A percentile compares a stretch with the other conserved stretches of the same genome.
phyloP scores from a whole-genome alignment of 2,888 invertebrate species.

The Hirtodrosophila confusa region DNA sequence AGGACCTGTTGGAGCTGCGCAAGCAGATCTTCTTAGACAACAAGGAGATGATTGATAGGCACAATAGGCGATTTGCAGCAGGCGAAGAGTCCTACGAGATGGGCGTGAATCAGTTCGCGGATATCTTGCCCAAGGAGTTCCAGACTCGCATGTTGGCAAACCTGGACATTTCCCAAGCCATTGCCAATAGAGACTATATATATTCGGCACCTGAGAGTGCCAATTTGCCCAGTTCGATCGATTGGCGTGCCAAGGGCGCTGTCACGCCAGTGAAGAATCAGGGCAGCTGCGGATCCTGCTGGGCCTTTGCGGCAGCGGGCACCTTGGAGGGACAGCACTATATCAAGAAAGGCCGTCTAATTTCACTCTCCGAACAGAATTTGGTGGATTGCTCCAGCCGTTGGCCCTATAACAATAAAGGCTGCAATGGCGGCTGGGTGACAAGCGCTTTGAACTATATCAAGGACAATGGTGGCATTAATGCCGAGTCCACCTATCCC shows the following conservation, averaged over 20 bases:
- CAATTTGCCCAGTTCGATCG: constrained; percentile 88
- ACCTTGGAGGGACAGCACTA: constrained; percentile 94
- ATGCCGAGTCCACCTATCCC: constrained; percentile 93
- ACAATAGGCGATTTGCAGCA: constrained; percentile 89
- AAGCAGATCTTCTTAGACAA: constrained; percentile 95
- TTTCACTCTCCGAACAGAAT: constrained; percentile 95
- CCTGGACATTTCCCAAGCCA: constrained; percentile 31
- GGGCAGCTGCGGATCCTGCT: constrained; percentile 94
- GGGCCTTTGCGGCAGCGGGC: constrained; percentile 96
- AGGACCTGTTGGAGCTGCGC: constrained; percentile 91
- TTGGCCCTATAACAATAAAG: constrained; percentile 88
- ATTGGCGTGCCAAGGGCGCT: constrained; percentile 93
- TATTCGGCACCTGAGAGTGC: constrained; percentile 85
- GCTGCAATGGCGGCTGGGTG: constrained; percentile 90
- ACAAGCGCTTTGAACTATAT: constrained; percentile 93
- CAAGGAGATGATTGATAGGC: constrained; percentile 91
- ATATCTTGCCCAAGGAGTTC: constrained; percentile 90
- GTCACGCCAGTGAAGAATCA: constrained; percentile 95
- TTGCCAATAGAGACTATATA: constrained; percentile 11
- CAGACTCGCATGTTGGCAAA: constrained; percentile 79
- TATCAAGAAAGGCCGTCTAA: constrained; percentile 89
- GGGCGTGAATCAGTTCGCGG: constrained; percentile 92
- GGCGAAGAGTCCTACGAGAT: constrained; percentile 88
- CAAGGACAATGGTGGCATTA: constrained; percentile 92
- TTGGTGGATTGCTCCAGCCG: constrained; percentile 92